Evolutionary conservation across 1,140 invertebrate species (phyloP), one percentile per base, ranked within the genome.

Genomic region (Berghia stephanieae): DNA sequence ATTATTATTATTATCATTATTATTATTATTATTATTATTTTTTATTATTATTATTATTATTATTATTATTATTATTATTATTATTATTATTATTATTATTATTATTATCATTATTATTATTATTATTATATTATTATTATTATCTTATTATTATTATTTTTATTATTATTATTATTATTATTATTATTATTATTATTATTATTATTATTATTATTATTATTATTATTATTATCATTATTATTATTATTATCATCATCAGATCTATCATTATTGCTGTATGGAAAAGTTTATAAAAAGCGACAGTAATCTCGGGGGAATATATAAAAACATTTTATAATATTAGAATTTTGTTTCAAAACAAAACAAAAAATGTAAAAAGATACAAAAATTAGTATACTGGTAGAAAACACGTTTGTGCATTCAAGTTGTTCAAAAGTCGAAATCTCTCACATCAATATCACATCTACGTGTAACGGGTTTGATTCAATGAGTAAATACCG

Each of bases 1-100:
- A n/a, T n/a, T n/a, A n/a, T n/a, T 49, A 49, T n/a, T 49, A 49
- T n/a, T 49, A 49, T n/a, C n/a, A 49, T n/a, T 49, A 49, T n/a
- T 49, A 49, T n/a, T 49, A 49, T n/a, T 49, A 49, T n/a, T 49
- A 49, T n/a, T 49, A 49, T n/a, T 49, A 49, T n/a, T 49, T 16
- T n/a, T 16, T 49, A n/a, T 49, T 49, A n/a, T 49, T 49, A n/a
- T n/a, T 49, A 49, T n/a, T 49, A n/a, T n/a, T 49, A n/a, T n/a
- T 49, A n/a, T 49, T 49, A n/a, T n/a, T 49, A n/a, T n/a, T n/a
- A n/a, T n/a, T 49, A n/a, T n/a, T 49, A 49, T n/a, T 49, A 49
- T n/a, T 49, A 49, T n/a, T 49, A 49, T n/a, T 49, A n/a, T n/a
- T 49, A 49, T n/a, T 49, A 49, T n/a, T 49, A 49, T n/a, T 49